A percentile compares a stretch with the other conserved stretches of the same genome.
Evolutionary conservation across 2,797 vertebrate species (phyloP).

Genomic region (Melanotaenia nigrans): DNA sequence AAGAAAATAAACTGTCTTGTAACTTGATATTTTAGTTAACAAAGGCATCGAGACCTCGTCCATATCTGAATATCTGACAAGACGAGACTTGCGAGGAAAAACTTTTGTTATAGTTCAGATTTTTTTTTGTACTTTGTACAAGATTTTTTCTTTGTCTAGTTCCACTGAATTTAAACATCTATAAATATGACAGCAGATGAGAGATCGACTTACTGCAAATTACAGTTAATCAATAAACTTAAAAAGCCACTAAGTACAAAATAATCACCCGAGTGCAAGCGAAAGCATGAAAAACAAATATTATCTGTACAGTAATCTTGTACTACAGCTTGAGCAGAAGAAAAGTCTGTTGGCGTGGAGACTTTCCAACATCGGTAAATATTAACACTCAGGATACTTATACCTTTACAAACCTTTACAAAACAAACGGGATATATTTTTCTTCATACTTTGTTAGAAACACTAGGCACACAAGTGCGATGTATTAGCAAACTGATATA

Average conservation of each 20-base stretch:
- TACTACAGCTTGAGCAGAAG: not conserved
- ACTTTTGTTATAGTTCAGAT: slow-evolving; percentile 24
- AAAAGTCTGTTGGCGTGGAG: not conserved
- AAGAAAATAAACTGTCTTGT: slow-evolving; percentile 60
- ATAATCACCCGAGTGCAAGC: not conserved
- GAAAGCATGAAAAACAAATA: not conserved
- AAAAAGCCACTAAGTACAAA: not conserved
- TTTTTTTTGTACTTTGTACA: slow-evolving; percentile 6
- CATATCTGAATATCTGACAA: slow-evolving; percentile 41
- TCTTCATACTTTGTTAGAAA: not conserved
- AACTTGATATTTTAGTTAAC: slow-evolving; percentile 56
- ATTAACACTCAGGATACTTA: slow-evolving; percentile 10
- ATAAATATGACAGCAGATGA: no score
- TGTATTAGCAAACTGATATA: not conserved
- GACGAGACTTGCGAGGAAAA: slow-evolving; percentile 44
- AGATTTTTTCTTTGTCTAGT: not conserved
- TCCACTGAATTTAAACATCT: no score
- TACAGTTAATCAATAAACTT: not conserved
- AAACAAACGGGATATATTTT: not conserved
- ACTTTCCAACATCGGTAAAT: slow-evolving; percentile 13
- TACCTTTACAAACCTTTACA: not conserved
- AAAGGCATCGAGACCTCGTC: slow-evolving; percentile 11
- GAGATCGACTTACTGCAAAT: no score
- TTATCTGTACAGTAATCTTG: no score
- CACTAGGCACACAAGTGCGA: not conserved